Base-by-base conservation (phyloP, 1,140 invertebrate genomes). In the Chrysomallon squamiferum region DNA sequence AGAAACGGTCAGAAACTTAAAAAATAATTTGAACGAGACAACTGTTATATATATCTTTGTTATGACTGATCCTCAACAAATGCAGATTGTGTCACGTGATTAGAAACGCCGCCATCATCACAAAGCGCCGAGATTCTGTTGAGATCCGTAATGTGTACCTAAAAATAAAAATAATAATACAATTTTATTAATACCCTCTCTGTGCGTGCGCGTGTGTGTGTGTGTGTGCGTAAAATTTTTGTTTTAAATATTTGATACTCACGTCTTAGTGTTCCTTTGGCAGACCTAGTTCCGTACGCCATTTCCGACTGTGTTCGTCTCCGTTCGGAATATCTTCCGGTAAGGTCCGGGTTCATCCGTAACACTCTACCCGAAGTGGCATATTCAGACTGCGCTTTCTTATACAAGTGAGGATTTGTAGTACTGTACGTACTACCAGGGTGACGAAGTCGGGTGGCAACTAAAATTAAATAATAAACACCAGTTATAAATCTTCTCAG, bases 311-410 rank as follows among this genome's bases (percentile, higher is more conserved):
- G 61, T 2, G 69, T 62, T 50, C 59, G 59, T 58, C 62, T 65
- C 35, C 71, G 68, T 2, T 61, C 43, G 35, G 73, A 72, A 30
- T 73, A 71, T 65, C 75, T 77, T 11, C 80, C 80, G 6, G 74
- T 80, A 11, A 82, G 69, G 56, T 82, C 80, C 7, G 72, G 73
- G 25, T 78, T 82, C 18, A 80, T 68, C 29, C 69, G 71, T 52
- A 82, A 63, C 15, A 80, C 75, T 43, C 70, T 69, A 13, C 68
- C 35, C 7, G 6, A 72, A 25, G 67, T 68, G 15, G 69, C 65
- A 11, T 72, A 64, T 7, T 61, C 56, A 0, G 74, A 76, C 5
- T 74, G 74, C 18, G 72, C 63, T 43, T 69, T 60, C 59, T 76
- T 77, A 18, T 73, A 72, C 45, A 77, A 71, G 29, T 72, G 71